These are phyloP conservation scores for Aphelenchoides besseyi DNA, from an alignment of 1,140 invertebrate species.

Conservation along the genomic window DNA sequence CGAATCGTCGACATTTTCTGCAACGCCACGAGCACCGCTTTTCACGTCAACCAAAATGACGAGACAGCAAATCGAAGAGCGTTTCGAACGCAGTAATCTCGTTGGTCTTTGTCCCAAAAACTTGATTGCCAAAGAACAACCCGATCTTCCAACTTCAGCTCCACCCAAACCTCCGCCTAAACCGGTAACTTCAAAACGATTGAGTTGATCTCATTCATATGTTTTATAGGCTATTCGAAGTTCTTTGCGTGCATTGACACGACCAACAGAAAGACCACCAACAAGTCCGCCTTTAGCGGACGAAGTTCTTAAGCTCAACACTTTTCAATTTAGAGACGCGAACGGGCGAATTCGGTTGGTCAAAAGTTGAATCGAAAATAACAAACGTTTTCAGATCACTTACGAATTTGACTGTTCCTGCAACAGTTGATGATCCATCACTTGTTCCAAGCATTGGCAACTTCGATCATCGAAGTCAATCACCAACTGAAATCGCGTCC, in stretches of 20 bases:
- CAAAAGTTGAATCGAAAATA: not conserved
- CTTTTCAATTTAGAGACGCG: slow-evolving; percentile 12
- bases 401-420: not conserved
- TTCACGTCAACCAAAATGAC: not conserved
- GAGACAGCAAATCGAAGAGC: slow-evolving; percentile 15
- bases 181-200: not conserved
- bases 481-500: slow-evolving; percentile 7
- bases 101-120: not conserved
- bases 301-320: slow-evolving; percentile 13
- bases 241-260: slow-evolving; percentile 11
- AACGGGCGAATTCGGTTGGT: slow-evolving; percentile 14
- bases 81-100: slow-evolving; percentile 14
- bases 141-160: not conserved
- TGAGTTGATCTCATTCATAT: not conserved
- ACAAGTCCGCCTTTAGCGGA: not conserved
- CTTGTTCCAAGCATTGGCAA: not conserved
- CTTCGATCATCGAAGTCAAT: not conserved
- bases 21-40: not conserved
- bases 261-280: not conserved
- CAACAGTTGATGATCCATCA: not conserved
- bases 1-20: not conserved
- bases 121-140: not conserved
- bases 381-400: not conserved
- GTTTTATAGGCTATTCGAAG: slow-evolving; percentile 15
- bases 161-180: slow-evolving; percentile 5